These are phyloP conservation scores for Serilophus lunatus DNA, from an alignment of 2,113 vertebrate species.

Conservation along the genomic window DNA sequence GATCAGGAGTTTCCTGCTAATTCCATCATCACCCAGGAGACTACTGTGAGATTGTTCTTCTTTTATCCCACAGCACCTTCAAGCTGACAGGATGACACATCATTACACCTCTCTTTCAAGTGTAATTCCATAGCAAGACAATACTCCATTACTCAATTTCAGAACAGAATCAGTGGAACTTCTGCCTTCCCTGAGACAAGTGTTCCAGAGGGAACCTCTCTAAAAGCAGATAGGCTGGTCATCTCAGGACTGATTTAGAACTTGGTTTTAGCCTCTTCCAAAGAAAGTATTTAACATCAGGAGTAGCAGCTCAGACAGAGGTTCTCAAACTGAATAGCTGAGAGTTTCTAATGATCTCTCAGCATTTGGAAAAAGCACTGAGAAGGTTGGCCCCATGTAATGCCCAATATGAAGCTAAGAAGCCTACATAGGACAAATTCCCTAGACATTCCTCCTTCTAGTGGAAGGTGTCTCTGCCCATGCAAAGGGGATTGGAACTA, in stretches of 20 bases:
- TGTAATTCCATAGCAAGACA: neutral
- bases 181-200: neutral
- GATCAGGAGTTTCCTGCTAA: neutral
- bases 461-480: neutral
- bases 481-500: neutral
- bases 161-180: neutral
- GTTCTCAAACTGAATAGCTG: neutral
- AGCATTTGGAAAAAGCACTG: neutral
- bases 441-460: neutral
- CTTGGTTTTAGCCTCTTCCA: neutral
- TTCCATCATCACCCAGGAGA: neutral
- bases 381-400: neutral
- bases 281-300: neutral
- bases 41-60: neutral
- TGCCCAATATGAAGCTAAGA: neutral
- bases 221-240: neutral
- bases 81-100: neutral
- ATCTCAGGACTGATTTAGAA: neutral
- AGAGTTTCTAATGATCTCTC: neutral
- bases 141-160: neutral
- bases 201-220: neutral
- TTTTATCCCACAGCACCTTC: neutral
- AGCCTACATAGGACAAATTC: neutral
- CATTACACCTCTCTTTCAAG: neutral
- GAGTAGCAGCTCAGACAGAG: neutral